Conservation (phyloP, 1,140 invertebrate genomes). For the Drosophila fuyamai region DNA sequence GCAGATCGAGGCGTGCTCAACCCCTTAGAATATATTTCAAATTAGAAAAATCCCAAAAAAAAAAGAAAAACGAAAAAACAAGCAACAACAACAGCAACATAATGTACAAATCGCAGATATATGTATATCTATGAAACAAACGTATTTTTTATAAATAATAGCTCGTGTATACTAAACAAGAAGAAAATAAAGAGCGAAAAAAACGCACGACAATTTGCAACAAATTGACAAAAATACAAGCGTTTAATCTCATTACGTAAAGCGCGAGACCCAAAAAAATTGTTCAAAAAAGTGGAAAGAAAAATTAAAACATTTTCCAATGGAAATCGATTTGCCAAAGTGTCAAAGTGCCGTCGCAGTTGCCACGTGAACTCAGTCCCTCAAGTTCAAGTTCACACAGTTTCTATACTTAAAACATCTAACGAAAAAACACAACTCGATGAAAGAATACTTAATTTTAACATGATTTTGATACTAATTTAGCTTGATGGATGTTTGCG, state of each 20-base stretch:
- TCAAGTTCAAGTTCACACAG: slow-evolving; percentile 74
- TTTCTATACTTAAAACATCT: slow-evolving; percentile 17
- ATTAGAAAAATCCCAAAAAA: slow-evolving; percentile 36
- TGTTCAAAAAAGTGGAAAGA: slow-evolving; percentile 12
- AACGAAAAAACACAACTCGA: slow-evolving; percentile 5
- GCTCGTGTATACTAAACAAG: slow-evolving; percentile 68
- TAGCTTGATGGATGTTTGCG: slow-evolving; percentile 60
- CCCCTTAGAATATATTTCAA: slow-evolving; percentile 38
- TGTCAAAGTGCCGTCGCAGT: slow-evolving; percentile 58
- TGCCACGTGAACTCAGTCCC: slow-evolving; percentile 50
- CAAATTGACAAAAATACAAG: slow-evolving; percentile 79
- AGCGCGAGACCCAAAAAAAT: slow-evolving; percentile 42
- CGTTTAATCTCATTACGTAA: slow-evolving; percentile 81
- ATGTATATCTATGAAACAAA: slow-evolving; percentile 53
- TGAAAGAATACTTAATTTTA: slow-evolving; percentile 31
- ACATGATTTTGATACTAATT: slow-evolving; percentile 52
- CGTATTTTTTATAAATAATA: slow-evolving; percentile 77
- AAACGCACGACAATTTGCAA: slow-evolving; percentile 75
- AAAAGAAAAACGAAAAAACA: slow-evolving; percentile 35
- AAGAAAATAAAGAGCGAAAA: slow-evolving; percentile 38
- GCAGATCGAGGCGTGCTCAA: slow-evolving; percentile 53
- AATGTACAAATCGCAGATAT: slow-evolving; percentile 60
- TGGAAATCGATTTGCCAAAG: slow-evolving; percentile 70
- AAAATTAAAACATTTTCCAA: slow-evolving; percentile 41
- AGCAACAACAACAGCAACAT: slow-evolving; percentile 47